Base-by-base conservation (phyloP, 2,888 invertebrate genomes). In the Aelia acuminata region DNA sequence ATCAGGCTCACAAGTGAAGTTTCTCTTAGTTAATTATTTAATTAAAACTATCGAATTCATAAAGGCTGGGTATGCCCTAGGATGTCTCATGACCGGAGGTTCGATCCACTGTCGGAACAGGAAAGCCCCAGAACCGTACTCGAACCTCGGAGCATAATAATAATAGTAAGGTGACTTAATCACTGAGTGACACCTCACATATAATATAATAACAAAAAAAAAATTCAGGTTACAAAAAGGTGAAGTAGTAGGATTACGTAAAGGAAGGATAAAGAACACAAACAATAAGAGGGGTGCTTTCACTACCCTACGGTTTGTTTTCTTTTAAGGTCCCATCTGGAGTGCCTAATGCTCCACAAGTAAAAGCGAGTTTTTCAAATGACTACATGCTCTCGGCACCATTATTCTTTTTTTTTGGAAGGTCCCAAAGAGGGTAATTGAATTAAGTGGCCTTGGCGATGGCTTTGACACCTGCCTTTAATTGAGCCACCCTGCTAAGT, bases 401-500 rank as follows among this genome's bases (percentile, higher is more conserved):
- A 31, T 63, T 43, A 7, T 43, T 10, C 10, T 43, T 43, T 43
- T 10, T 63, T 63, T 57, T 31, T 57, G 0, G 63, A 63, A 63
- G 31, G 63, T 35, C 5, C 18, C 63, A 18, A 35, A 26, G 18
- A 63, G 63, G 63, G 80, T 80, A 80, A 80, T 80, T 80, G 80
- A 80, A 80, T 43, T 7, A 43, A 80, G 39, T 43, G 43, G 43
- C 80, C 39, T 11, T 18, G 15, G 63, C 63, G 26, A 63, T 15
- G 63, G 63, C 80, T 80, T 80, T 80, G 80, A 80, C 80, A 80
- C 39, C 39, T 43, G 43, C 39, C 80, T 80, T 80, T 80, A 80
- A 80, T 80, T 80, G 80, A 80, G 22, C 43, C 39, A 3, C 13
- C 4, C 80, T n/a, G n/a, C 39, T 80, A 80, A 80, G 80, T 80